A percentile compares a stretch with the other conserved stretches of the same genome.
phyloP scores from a whole-genome alignment of 1,140 invertebrate species.

The Aphaenogaster rudis region DNA sequence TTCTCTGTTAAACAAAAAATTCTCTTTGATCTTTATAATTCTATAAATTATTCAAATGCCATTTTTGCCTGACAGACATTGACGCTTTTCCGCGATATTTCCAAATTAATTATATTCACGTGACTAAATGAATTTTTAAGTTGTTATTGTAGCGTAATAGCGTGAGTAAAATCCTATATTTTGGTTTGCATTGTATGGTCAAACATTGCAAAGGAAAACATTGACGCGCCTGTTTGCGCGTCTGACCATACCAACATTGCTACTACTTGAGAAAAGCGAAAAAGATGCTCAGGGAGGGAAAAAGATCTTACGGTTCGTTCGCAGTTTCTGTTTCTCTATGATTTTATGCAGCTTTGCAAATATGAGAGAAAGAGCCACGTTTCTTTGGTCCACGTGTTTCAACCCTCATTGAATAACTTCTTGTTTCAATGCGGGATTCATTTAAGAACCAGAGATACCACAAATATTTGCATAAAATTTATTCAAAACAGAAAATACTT shows the following conservation, averaged over 20 bases:
- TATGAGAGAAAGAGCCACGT: not conserved
- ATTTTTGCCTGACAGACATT: not conserved
- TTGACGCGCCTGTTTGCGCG: not conserved
- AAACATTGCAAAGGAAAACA: not conserved
- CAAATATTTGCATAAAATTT: conserved; percentile 1
- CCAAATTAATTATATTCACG: not conserved
- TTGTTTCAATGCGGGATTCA: not conserved
- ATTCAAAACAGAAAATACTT: not conserved
- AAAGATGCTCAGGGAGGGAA: not conserved
- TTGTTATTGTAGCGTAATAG: not conserved
- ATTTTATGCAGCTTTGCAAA: conserved; percentile 8
- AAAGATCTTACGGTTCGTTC: not conserved
- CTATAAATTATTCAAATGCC: not conserved
- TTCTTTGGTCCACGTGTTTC: not conserved
- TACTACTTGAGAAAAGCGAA: conserved; percentile 43
- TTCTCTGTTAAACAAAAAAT: not conserved
- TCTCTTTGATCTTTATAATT: not conserved
- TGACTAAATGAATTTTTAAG: not conserved
- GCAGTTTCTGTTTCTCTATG: not conserved
- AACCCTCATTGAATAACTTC: not conserved
- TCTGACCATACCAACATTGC: not conserved
- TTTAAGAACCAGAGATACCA: not conserved
- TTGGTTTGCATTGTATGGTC: not conserved
- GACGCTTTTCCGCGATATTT: not conserved
- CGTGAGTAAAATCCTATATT: not conserved